Percentiles rank a stretch among this genome's conserved stretches.
These are phyloP conservation scores for Myotis lucifugus DNA, from an alignment of 2,113 vertebrate species.

Conservation along the genomic window DNA sequence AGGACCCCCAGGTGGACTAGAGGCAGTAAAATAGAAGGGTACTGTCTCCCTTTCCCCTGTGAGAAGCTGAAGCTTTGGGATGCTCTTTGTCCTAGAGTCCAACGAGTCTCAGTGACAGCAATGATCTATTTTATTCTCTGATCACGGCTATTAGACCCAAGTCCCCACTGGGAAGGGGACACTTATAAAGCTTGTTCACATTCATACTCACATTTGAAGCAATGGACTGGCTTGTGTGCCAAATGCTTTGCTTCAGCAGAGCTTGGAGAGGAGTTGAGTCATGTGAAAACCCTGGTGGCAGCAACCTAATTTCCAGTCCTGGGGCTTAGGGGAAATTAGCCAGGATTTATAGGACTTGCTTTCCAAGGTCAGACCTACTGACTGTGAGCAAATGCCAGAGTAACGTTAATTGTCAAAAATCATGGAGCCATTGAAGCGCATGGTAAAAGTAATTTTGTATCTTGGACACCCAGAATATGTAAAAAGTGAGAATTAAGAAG, in stretches of 20 bases:
- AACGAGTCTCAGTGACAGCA: neutral
- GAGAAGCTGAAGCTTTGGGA: neutral
- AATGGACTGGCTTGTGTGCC: conserved; percentile 6
- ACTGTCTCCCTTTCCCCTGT: neutral
- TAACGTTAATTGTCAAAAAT: conserved; percentile 36
- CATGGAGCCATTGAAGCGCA: neutral
- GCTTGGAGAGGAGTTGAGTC: conserved; percentile 57
- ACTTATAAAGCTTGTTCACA: neutral
- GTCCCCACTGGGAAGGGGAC: neutral
- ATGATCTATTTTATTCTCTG: neutral
- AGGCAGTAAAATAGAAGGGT: neutral
- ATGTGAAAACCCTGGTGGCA: conserved; percentile 62
- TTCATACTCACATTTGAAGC: conserved; percentile 46
- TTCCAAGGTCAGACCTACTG: conserved; percentile 51
- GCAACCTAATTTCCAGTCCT: conserved; percentile 64
- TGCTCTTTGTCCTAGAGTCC: neutral
- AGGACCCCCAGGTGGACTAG: no score
- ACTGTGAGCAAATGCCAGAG: conserved; percentile 41
- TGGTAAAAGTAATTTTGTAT: neutral
- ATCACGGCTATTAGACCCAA: neutral
- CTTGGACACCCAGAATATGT: neutral
- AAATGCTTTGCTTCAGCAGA: conserved; percentile 57
- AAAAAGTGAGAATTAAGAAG: neutral
- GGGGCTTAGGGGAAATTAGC: conserved; percentile 66
- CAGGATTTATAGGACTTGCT: conserved; percentile 50